Percentiles rank a stretch among this genome's conserved stretches.
These are phyloP conservation scores for Callipepla squamata DNA, from an alignment of 2,113 vertebrate genomes.

Conservation along the genomic window DNA sequence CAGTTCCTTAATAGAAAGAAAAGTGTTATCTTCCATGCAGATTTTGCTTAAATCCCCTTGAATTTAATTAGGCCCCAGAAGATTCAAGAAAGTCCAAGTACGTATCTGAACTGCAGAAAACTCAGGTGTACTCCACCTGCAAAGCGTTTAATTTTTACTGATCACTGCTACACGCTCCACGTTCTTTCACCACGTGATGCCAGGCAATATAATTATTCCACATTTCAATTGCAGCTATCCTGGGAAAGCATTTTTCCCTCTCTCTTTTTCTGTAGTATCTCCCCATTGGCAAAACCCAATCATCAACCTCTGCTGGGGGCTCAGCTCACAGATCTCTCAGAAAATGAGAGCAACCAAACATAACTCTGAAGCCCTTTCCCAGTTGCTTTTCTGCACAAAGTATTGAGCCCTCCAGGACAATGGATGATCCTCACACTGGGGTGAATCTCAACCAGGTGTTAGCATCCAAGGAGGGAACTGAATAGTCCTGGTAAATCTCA, in stretches of 20 bases:
- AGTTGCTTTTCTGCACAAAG: neutral
- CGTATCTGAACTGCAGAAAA: slow-evolving; percentile 1
- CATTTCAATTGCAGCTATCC: neutral
- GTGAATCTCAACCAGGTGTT: neutral
- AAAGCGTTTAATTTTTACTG: neutral
- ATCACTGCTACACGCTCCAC: neutral
- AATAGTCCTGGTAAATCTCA: neutral
- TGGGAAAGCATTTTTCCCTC: neutral
- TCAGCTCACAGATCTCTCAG: neutral
- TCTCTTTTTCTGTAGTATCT: neutral
- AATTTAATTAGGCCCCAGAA: slow-evolving; percentile 65
- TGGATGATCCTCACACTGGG: fast-evolving
- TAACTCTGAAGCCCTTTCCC: neutral
- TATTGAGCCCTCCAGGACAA: fast-evolving
- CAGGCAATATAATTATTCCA: neutral
- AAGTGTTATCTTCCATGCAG: slow-evolving; percentile 22
- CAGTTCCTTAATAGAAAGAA: slow-evolving; percentile 30
- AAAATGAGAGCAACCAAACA: neutral
- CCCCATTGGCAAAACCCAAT: neutral
- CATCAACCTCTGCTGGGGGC: neutral
- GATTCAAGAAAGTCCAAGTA: slow-evolving; percentile 17
- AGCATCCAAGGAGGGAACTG: neutral
- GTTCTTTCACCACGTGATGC: neutral
- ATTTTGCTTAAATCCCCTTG: neutral
- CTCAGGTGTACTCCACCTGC: neutral